Conservation (phyloP, 2,113 vertebrate genomes). For the Poeciliopsis turrubarensis region DNA sequence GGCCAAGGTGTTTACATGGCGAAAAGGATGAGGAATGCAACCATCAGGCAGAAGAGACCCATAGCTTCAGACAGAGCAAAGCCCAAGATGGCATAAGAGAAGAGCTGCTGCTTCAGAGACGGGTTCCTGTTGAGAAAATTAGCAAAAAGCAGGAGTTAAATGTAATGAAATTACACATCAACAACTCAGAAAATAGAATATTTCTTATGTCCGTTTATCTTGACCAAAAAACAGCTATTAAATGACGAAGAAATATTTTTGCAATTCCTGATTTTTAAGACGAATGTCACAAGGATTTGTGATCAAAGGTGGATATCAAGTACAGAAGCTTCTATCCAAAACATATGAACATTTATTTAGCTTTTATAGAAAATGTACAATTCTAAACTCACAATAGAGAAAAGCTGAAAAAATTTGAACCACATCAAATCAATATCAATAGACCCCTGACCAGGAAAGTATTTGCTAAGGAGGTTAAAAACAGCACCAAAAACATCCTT, state of each 20-base stretch:
- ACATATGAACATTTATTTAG: not conserved
- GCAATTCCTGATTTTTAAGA: not conserved
- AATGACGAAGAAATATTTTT: not conserved
- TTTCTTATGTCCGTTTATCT: too few species aligned
- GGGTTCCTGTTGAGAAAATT: constrained; percentile 87
- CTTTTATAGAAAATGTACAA: not conserved
- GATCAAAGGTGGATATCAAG: too few species aligned
- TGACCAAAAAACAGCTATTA: too few species aligned
- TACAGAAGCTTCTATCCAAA: not conserved
- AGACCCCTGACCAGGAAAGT: not conserved
- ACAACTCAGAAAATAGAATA: too few species aligned
- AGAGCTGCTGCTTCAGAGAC: constrained; percentile 98
- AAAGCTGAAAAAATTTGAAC: not conserved
- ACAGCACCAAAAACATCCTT: not conserved
- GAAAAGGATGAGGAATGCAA: constrained; percentile 98
- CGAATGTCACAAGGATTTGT: too few species aligned
- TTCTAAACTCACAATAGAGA: not conserved
- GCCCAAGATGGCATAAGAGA: constrained; percentile 98
- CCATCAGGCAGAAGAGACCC: constrained; percentile 99
- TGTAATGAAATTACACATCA: too few species aligned
- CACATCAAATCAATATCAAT: not conserved
- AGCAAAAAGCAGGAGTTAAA: not conserved
- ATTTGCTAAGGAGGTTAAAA: not conserved
- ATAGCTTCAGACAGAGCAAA: constrained; percentile 99
- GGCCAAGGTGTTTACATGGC: constrained; percentile 87